Base-by-base conservation (phyloP, 2,797 vertebrate genomes). In the Sebastiscus albofasciatus region DNA sequence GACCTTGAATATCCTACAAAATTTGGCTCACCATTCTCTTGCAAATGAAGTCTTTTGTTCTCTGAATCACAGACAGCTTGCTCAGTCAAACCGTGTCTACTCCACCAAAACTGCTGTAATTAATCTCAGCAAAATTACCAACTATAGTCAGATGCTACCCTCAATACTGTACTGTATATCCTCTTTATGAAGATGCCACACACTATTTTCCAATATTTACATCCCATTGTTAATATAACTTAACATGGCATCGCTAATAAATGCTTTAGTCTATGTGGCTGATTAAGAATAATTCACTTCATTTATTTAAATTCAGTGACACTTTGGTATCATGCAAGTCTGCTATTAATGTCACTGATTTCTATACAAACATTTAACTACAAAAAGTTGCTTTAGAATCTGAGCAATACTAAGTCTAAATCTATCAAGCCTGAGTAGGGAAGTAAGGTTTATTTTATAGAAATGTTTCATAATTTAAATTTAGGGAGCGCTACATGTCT, bases 351-450 rank as follows among this genome's bases (percentile, higher is more conserved):
- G 11, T 49, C 22, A 61, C 52, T 39, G 52, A 72, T 78, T 75
- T 80, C 61, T 62, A 62, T 72, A 86, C 36, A 89, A 72, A 76
- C 20, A 73, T 54, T 62, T 58, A 77, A 33, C 65, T 77, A 81
- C 14, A 69, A 82, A 65, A 77, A 68, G 31, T 54, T 68, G n/a
- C 34, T 31, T 70, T 36, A 27, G 16, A 65, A 71, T 81, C 26
- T 20, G 14, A 46, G 11, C 18, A 39, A 54, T 8, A 18, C 16
- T 16, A 49, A 72, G 14, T 64, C 68, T 76, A 39, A 55, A 62
- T 64, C 33, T 31, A 24, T 61, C 14, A 60, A 75, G 60, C 59
- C 33, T 74, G 56, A 72, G 42, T 26, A 77, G 2, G 22, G 29
- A 62, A 72, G 33, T 49, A 11, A 24, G 8, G 24, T 6, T 73